A percentile compares a stretch with the other conserved stretches of the same genome.
phyloP scores from a whole-genome alignment of 2,797 vertebrate genomes.

The Hydrocynus forskahlii region DNA sequence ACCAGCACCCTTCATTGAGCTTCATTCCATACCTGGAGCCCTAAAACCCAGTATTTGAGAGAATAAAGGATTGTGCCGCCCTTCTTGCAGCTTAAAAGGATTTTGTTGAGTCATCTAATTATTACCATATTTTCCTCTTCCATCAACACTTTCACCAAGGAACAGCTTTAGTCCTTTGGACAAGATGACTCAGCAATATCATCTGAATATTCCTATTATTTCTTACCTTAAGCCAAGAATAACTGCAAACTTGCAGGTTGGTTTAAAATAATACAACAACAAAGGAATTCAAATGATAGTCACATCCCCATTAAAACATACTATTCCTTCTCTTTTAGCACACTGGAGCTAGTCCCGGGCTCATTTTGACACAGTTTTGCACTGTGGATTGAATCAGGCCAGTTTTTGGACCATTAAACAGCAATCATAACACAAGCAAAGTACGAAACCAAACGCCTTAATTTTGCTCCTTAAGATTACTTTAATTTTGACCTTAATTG shows the following conservation, averaged over 20 bases:
- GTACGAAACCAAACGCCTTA: too few species aligned
- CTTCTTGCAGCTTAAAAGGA: constrained; percentile 4
- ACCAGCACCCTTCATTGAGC: background rate
- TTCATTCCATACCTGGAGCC: constrained; percentile 6
- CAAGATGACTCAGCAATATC: constrained; percentile 1
- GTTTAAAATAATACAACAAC: background rate
- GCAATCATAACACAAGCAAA: too few species aligned
- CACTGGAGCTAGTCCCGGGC: too few species aligned
- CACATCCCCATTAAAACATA: constrained; percentile 1
- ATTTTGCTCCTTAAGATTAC: too few species aligned
- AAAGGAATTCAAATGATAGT: constrained; percentile 15
- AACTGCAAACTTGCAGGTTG: background rate
- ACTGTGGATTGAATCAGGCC: too few species aligned
- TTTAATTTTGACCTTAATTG: too few species aligned
- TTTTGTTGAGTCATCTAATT: constrained; percentile 40
- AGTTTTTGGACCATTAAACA: too few species aligned
- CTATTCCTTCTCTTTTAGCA: too few species aligned
- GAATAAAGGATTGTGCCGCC: constrained; percentile 13
- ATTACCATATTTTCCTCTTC: constrained; percentile 39
- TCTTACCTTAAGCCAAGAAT: constrained; percentile 3
- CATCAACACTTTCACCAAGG: constrained; percentile 19
- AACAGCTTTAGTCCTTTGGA: constrained; percentile 31
- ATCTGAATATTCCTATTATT: constrained; percentile 16
- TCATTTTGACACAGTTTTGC: too few species aligned
- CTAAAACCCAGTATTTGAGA: constrained; percentile 11